Evolutionary conservation across 2,888 invertebrate species (phyloP).

Genomic region (Orthosia gothica): DNA sequence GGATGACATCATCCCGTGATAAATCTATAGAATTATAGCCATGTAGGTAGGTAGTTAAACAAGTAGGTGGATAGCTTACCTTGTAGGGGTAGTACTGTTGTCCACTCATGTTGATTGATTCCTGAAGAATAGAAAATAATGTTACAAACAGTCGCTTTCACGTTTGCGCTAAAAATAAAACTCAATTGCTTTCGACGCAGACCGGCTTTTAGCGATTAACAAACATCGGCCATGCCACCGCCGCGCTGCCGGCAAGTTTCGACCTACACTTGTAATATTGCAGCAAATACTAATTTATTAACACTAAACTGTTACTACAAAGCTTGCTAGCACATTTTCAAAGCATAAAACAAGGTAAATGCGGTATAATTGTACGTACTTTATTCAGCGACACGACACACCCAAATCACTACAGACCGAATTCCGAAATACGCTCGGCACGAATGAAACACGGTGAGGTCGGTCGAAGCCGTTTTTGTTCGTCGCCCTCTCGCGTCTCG

Average conservation of each 20-base stretch:
- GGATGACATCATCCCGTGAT: constrained; percentile 89
- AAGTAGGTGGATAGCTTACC: constrained; percentile 91
- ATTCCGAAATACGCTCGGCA: constrained; percentile 85
- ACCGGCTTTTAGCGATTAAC: constrained; percentile 80
- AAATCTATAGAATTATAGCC: constrained; percentile 77
- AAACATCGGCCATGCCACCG: constrained; percentile 69
- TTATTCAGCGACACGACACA: constrained; percentile 87
- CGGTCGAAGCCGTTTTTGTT: constrained; percentile 84
- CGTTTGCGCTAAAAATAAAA: constrained; percentile 82
- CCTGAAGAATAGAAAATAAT: constrained; percentile 79
- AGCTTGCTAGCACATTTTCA: constrained; percentile 32
- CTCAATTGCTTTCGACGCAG: constrained; percentile 73
- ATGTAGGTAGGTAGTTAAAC: constrained; percentile 62
- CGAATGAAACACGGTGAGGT: constrained; percentile 79
- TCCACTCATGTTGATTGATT: constrained; percentile 93
- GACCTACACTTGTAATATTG: constrained; percentile 48
- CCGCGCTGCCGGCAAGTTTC: constrained; percentile 64
- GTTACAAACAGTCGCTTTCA: constrained; percentile 74
- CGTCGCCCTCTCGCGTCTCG: constrained; percentile 87
- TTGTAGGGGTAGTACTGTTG: constrained; percentile 97
- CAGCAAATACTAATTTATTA: constrained; percentile 34
- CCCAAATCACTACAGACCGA: constrained; percentile 82
- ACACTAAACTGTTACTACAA: constrained; percentile 47
- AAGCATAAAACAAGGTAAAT: constrained; percentile 38
- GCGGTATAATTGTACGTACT: constrained; percentile 80